A percentile compares a stretch with the other conserved stretches of the same genome.
phyloP scores from a whole-genome alignment of 2,797 vertebrate genomes.

The Arnoldichthys spilopterus region DNA sequence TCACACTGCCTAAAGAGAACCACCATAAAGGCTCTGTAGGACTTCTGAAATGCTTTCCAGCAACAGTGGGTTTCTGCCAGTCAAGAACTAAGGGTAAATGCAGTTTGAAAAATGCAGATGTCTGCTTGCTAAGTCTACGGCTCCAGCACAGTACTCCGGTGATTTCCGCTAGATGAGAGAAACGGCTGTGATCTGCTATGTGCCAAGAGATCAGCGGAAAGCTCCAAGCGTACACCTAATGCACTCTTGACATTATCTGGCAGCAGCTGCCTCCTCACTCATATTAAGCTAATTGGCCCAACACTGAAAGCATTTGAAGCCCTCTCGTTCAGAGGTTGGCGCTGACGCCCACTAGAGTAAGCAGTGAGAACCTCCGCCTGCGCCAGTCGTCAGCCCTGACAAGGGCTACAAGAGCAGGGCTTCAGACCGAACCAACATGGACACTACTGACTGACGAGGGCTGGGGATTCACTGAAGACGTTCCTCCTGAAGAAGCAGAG shows the following conservation, averaged over 20 bases:
- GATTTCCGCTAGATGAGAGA: conserved; percentile 50
- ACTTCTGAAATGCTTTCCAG: background rate
- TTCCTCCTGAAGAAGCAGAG: background rate
- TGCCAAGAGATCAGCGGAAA: conserved; percentile 31
- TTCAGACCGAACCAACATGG: conserved; percentile 1
- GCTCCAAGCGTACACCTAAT: conserved; percentile 47
- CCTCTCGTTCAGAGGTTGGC: conserved; percentile 29
- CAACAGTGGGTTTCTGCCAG: background rate
- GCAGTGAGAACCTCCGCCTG: conserved; percentile 16
- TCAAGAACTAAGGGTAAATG: background rate
- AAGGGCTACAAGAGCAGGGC: background rate
- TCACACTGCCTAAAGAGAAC: background rate
- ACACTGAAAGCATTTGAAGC: conserved; percentile 50
- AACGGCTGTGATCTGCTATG: conserved; percentile 35
- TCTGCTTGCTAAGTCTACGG: conserved; percentile 28
- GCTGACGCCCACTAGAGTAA: conserved; percentile 33
- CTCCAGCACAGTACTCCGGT: conserved; percentile 45
- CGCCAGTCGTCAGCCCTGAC: background rate
- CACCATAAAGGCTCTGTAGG: background rate
- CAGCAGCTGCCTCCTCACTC: conserved; percentile 54
- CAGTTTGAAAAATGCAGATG: conserved; percentile 24
- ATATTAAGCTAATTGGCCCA: conserved; percentile 60
- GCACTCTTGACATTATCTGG: conserved; percentile 61
- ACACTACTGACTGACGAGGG: background rate
- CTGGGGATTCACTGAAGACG: background rate